Evolutionary conservation across 2,888 invertebrate species (phyloP), one percentile per base, ranked within the genome.

Genomic region (Sphaerophoria taeniata): DNA sequence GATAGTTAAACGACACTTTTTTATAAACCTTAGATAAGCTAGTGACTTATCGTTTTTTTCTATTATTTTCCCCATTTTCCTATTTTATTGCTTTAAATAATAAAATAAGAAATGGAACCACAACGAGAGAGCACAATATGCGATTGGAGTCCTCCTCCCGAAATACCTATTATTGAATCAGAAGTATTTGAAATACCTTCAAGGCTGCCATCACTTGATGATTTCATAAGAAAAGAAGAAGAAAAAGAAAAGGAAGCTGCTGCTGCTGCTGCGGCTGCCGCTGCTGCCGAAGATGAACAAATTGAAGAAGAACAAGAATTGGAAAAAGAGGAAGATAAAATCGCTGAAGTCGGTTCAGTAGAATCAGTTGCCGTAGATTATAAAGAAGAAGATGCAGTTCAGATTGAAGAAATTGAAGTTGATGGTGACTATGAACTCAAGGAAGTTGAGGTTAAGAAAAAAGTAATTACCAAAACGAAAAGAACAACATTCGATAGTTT

Each of bases 191-290:
- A 65, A 14, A 33, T 74, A 6, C 79, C 79, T 2, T 61, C 71
- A 0, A 70, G 74, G 0, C 43, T 84, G 0, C 83, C 83, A 39
- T 79, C 83, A 6, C 47, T 84, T 6, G 83, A 84, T 31, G 70
- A 56, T 11, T 79, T 79, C 16, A 67, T 84, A 7, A 16, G 51
- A 4, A 65, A 83, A 36, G 45, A 74, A n/a, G 16, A 70, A 58
- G 74, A 47, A 36, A 61, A 73, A 9, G 55, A 16, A 4, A 7
- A 14, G 1, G 16, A 16, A 14, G 14, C 45, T 11, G 1, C 43
- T 14, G 36, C 65, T 6, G 34, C 11, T 36, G 16, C 6, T 0
- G 11, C 12, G 3, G 67, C n/a, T 6, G 73, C 9, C 1, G 67
- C 4, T 11, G 36, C 39, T n/a, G n/a, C n/a, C 16, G 65, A 1